Evolutionary conservation across 2,888 invertebrate genomes (phyloP), one percentile per base, ranked within the genome.

Genomic region (Eretmocerus hayati): DNA sequence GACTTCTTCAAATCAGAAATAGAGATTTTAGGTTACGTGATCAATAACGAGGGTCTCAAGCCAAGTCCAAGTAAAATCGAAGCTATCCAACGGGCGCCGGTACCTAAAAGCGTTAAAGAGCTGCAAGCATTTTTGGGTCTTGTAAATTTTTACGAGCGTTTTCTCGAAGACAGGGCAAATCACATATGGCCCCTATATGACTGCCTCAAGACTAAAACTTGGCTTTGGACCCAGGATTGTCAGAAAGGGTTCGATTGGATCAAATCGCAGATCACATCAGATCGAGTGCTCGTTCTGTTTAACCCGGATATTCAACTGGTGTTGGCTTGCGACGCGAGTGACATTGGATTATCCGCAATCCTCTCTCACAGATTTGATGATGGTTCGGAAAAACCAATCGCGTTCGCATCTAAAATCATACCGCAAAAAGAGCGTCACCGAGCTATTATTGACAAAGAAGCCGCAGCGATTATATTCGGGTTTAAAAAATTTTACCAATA

Each of bases 111-210:
- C 30, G 16, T n/a, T 5, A 44, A 50, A 38, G 19, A 45, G 18
- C 31, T 37, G 21, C 6, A 37, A 11, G 48, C 62, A 8, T 62
- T 65, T 49, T 22, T 66, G 13, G 64, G 63, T 15, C 50, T 65
- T 15, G 54, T 60, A 13, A 62, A 63, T 53, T 69, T 66, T 54
- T 66, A 70, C 46, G 61, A 59, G 4, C 53, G 60, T 32, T 69
- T 67, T 47, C 49, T 68, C 2, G 47, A 58, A 55, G 59, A 65
- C 43, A 46, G 61, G 37, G 59, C 62, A 19, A 52, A 56, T 5
- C 48, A 63, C 18, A 15, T 64, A 11, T 55, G 59, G 43, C 64
- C 62, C 8, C 35, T 66, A 20, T 57, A 63, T 43, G 55, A 59
- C 16, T 42, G 64, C 19, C 46, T 54, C 15, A 56, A 61, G n/a